Base-by-base conservation (phyloP, 2,113 vertebrate genomes). In the Potamarius usumacintae region DNA sequence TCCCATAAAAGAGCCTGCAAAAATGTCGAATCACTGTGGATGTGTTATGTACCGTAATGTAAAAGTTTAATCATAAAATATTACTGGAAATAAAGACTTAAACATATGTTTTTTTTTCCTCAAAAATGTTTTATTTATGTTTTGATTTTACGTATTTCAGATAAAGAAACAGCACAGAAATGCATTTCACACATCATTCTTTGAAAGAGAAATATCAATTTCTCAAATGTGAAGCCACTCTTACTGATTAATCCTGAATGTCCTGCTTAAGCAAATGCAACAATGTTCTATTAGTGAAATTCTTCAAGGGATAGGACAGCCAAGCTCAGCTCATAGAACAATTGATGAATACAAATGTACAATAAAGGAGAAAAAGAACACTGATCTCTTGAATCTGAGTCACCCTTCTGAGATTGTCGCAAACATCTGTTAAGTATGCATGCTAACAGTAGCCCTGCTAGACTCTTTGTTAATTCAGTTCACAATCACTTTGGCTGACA, bases 231-330 rank as follows among this genome's bases (percentile, higher is more conserved):
- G 48, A 76, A 76, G 0, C 71, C 48, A 53, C 42, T 50, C 9
- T 10, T 50, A 53, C 18, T 76, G 42, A 76, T 20, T 22, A 76
- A 3, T 22, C 17, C 18, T 76, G 18, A 22, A 48, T 50, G 20
- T 20, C 91, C 86, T 90, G 84, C 91, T 93, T 89, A 87, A 77
- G 83, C 53, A 89, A 92, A 94, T 72, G 80, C 30, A 76, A 74
- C 17, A 25, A 12, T 0, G 20, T 27, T 52, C 3, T 76, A 11
- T 76, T 4, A 55, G 84, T 92, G 78, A 72, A 88, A 94, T 91
- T 93, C 25, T 9, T 27, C 25, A 18, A 55, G 25, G 7, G 6
- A 7, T 67, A 48, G 89, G 85, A 83, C 57, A 55, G 48, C 78
- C 88, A 85, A 78, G 86, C 87, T 57, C 85, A 89, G 90, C 60